A percentile compares a stretch with the other conserved stretches of the same genome.
Conservation (phyloP, 2,113 vertebrate species). For the Scophthalmus maximus region DNA sequence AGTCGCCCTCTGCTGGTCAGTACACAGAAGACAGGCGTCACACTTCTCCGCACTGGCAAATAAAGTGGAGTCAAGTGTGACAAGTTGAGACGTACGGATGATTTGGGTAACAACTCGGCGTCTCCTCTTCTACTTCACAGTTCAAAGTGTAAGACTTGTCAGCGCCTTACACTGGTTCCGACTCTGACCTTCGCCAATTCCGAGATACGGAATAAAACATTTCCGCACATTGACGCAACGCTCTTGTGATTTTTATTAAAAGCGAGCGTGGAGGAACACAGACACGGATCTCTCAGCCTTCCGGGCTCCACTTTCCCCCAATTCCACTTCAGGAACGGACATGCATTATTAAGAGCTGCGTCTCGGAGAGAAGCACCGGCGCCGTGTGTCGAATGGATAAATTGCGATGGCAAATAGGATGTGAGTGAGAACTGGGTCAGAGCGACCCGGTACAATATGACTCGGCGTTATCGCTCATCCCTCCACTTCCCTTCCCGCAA, state of each 20-base stretch:
- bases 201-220: constrained; percentile 3
- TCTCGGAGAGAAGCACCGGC: constrained; percentile 48
- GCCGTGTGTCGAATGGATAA: constrained; percentile 61
- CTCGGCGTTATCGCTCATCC: constrained; percentile 59
- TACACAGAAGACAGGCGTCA: too few relatives aligned
- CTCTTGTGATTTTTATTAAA: constrained; percentile 18
- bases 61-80: too few relatives aligned
- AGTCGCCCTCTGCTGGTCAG: too few relatives aligned
- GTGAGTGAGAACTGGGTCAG: constrained; percentile 72
- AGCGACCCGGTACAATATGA: constrained; percentile 58
- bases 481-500: constrained; percentile 12
- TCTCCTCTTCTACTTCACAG: too few relatives aligned
- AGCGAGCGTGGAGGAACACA: not conserved
- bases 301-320: not conserved
- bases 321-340: constrained; percentile 53
- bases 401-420: constrained; percentile 57
- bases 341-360: constrained; percentile 61
- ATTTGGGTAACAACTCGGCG: too few relatives aligned
- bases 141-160: too few relatives aligned
- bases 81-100: too few relatives aligned
- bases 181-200: not conserved
- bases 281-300: constrained; percentile 1
- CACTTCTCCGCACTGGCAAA: too few relatives aligned
- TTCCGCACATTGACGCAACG: not conserved
- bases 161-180: not conserved